Percentiles rank a stretch among this genome's conserved stretches.
Conservation (phyloP, 2,113 vertebrate species). For the Sinocyclocheilus maitianheensis region DNA sequence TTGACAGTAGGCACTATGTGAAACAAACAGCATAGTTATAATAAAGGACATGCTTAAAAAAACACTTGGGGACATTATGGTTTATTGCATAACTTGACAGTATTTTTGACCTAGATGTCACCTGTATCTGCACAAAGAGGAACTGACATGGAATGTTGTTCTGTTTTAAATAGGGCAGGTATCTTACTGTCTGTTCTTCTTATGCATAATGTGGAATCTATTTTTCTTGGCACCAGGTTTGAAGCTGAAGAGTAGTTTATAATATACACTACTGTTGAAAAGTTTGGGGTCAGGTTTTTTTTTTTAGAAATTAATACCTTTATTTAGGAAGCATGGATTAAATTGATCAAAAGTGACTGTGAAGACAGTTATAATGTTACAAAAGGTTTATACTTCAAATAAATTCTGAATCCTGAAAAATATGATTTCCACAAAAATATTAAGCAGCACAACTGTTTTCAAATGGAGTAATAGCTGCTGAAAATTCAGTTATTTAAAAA, state of each 20-base stretch:
- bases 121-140: constrained; percentile 2
- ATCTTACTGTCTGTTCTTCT: background rate
- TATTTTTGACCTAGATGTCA: constrained; percentile 8
- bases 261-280: background rate
- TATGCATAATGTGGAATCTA: background rate
- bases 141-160: background rate
- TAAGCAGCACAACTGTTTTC: no score
- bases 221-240: constrained; percentile 6
- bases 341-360: no score
- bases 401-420: no score
- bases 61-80: background rate
- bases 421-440: no score
- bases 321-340: no score
- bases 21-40: background rate
- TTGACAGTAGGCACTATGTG: background rate
- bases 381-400: no score
- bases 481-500: no score
- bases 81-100: background rate
- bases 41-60: background rate
- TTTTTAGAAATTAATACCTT: no score
- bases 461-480: no score
- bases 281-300: background rate
- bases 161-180: background rate
- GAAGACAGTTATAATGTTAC: no score
- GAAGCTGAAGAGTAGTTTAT: constrained; percentile 9